Percentiles rank a stretch among this genome's conserved stretches.
phyloP scores from a whole-genome alignment of 1,140 invertebrate species.

The Drosophila ananassae region DNA sequence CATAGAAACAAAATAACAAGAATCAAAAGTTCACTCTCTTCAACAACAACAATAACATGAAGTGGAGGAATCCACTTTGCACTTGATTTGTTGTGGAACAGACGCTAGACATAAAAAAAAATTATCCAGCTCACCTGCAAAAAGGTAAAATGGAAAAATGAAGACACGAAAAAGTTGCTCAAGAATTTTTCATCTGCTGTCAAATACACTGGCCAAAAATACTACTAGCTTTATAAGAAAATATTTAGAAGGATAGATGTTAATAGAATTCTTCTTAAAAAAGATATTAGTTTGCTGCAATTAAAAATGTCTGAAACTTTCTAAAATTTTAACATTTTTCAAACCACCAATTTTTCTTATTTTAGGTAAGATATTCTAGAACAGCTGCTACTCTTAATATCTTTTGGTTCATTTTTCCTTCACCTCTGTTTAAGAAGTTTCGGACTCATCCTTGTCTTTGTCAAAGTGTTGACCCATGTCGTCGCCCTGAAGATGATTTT shows the following conservation, averaged over 20 bases:
- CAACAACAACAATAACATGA: slow-evolving; percentile 39
- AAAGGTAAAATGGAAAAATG: slow-evolving; percentile 9
- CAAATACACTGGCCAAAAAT: slow-evolving; percentile 10
- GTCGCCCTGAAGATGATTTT: slow-evolving; percentile 41
- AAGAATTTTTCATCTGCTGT: slow-evolving; percentile 37
- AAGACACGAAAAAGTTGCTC: slow-evolving; percentile 32
- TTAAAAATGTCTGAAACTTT: no score
- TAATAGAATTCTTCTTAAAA: no score
- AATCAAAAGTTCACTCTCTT: slow-evolving; percentile 54
- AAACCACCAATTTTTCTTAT: background rate
- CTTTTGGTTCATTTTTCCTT: background rate
- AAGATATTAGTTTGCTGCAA: no score
- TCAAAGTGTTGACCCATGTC: slow-evolving; percentile 58
- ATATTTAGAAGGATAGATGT: no score
- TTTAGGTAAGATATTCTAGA: no score
- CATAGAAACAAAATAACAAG: slow-evolving; percentile 49
- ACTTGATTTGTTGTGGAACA: slow-evolving; percentile 70
- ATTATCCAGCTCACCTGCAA: slow-evolving; percentile 33
- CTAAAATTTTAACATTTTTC: no score
- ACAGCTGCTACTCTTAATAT: background rate
- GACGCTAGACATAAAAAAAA: slow-evolving; percentile 47
- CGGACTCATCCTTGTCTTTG: slow-evolving; percentile 34
- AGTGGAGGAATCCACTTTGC: slow-evolving; percentile 49
- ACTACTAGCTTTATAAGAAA: background rate
- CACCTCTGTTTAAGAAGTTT: slow-evolving; percentile 33